Evolutionary conservation across 2,888 invertebrate genomes (phyloP).

Genomic region (Julus scandinavius): DNA sequence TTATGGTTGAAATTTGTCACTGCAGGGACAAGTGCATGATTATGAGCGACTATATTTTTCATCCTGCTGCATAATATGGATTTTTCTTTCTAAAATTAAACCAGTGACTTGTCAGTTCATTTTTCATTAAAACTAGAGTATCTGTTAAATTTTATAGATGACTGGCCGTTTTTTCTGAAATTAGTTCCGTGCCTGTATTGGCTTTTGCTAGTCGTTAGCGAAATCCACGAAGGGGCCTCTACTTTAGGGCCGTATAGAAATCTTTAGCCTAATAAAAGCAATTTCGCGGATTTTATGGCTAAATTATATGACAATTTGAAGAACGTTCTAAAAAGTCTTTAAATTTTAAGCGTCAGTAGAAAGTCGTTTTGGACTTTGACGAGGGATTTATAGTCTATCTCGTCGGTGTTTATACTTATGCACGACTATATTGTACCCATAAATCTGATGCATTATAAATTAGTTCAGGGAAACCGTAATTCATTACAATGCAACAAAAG

Average conservation of each 20-base stretch:
- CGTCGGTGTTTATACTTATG: background rate
- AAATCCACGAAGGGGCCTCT: background rate
- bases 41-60: background rate
- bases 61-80: background rate
- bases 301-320: slow-evolving; percentile 27
- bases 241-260: background rate
- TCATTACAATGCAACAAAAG: background rate
- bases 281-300: background rate
- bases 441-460: slow-evolving; percentile 13
- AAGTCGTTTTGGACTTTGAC: slow-evolving; percentile 35
- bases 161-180: slow-evolving; percentile 16
- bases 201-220: background rate
- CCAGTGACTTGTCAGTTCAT: slow-evolving; percentile 34
- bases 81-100: background rate
- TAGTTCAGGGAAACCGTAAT: background rate
- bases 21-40: background rate
- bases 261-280: background rate
- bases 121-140: slow-evolving; percentile 25
- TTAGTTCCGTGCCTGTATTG: background rate
- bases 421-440: background rate
- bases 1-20: background rate
- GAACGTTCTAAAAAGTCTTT: slow-evolving; percentile 36
- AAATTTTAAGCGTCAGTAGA: slow-evolving; percentile 2
- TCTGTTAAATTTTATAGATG: slow-evolving; percentile 32
- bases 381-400: slow-evolving; percentile 29